Evolutionary conservation across 2,888 invertebrate species (phyloP).

Genomic region (Nesidiocoris tenuis): DNA sequence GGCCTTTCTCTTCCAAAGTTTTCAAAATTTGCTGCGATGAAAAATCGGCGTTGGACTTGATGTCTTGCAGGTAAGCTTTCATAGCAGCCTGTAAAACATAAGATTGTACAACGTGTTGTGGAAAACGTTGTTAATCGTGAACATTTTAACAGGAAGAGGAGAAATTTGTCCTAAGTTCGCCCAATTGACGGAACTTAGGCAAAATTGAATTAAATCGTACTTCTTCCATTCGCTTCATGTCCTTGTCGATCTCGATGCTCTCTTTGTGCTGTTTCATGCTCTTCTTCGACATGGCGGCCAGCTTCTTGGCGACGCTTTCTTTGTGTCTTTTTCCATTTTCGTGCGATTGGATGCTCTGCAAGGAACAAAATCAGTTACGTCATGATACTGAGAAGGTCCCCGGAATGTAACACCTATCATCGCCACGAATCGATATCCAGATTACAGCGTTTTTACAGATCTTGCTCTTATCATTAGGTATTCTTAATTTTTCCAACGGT

Average conservation of each 20-base stretch:
- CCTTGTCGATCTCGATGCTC: constrained; percentile 72
- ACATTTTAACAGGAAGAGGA: not conserved
- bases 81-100: constrained; percentile 66
- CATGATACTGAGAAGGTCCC: no score
- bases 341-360: constrained; percentile 88
- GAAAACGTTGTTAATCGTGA: no score
- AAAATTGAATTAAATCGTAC: constrained; percentile 53
- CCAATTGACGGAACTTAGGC: not conserved
- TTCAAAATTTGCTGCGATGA: constrained; percentile 57
- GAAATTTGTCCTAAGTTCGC: not conserved
- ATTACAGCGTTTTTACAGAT: no score
- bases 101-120: no score
- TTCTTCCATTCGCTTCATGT: constrained; percentile 84
- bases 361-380: no score
- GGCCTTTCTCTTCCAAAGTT: constrained; percentile 19
- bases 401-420: no score
- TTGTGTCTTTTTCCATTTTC: constrained; percentile 91
- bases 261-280: constrained; percentile 78
- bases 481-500: no score
- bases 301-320: constrained; percentile 82
- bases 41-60: constrained; percentile 67
- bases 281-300: constrained; percentile 80
- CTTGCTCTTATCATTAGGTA: no score
- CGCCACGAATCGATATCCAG: no score
- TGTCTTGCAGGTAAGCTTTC: constrained; percentile 83